Conservation (phyloP, 2,888 invertebrate species). For the Hipparchia semele region DNA sequence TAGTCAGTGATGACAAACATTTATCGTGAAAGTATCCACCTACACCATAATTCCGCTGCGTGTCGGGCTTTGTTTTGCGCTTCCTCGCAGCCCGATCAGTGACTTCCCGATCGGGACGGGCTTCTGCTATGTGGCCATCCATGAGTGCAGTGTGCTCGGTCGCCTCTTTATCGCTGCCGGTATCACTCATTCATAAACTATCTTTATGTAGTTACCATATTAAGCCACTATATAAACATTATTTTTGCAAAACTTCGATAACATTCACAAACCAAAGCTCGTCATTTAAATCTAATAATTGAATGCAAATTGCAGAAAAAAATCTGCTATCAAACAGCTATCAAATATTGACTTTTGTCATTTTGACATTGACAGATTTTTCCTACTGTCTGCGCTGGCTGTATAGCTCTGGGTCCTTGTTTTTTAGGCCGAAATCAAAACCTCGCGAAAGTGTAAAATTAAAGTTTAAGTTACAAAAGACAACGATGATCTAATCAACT, state of each 20-base stretch:
- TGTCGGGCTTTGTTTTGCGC: slow-evolving; percentile 79
- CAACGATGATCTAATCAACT: too few species aligned
- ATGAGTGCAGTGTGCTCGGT: slow-evolving; percentile 92
- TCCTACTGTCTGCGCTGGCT: too few species aligned
- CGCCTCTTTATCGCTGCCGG: slow-evolving; percentile 78
- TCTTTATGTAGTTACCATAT: slow-evolving; percentile 41
- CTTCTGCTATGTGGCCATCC: slow-evolving; percentile 91
- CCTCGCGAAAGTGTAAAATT: too few species aligned
- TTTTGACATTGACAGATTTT: too few species aligned
- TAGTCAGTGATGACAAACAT: slow-evolving; percentile 32
- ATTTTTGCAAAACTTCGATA: neutral
- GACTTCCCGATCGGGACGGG: slow-evolving; percentile 81
- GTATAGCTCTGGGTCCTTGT: too few species aligned
- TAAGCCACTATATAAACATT: neutral
- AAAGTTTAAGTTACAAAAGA: too few species aligned
- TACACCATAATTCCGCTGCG: slow-evolving; percentile 81
- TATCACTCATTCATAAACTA: slow-evolving; percentile 71
- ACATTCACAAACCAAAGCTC: neutral
- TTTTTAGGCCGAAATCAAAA: too few species aligned
- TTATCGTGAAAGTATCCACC: slow-evolving; percentile 45
- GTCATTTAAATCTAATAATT: too few species aligned
- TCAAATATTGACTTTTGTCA: too few species aligned
- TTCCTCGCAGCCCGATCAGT: slow-evolving; percentile 81
- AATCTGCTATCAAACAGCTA: too few species aligned
- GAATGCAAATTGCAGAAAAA: too few species aligned